Base-by-base conservation (phyloP, 2,888 invertebrate genomes). In the Alloplasta piceator region DNA sequence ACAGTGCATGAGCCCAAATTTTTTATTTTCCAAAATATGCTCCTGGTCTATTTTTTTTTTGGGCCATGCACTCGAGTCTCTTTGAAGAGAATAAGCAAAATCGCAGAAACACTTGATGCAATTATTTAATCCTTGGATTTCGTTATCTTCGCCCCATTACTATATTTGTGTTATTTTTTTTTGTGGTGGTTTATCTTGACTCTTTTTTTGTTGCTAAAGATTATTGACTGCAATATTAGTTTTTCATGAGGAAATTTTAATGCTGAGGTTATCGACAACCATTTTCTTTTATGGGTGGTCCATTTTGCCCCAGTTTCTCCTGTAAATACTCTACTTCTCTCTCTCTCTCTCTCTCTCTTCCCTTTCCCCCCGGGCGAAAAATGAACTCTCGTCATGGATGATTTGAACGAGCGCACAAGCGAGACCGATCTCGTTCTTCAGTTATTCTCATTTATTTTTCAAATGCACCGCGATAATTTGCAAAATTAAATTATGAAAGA, bases 381-480 rank as follows among this genome's bases (percentile, higher is more conserved):
- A 68, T 58, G 43, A 38, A 76, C 67, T 60, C 41, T 6, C 71
- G 76, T 68, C 82, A 76, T 71, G 81, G 79, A 87, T 82, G 89
- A 89, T 82, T 88, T 88, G 84, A 89, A 89, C 87, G 89, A 85
- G 86, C 84, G 89, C 87, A 89, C 85, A 87, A 82, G 87, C 88
- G 80, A 82, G 82, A 84, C 78, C 60, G 58, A 60, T 43, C 39
- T 66, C 46, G 48, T n/a, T n/a, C 12, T 12, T 39, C 36, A 10
- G 9, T 64, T 58, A 41, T 74, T 80, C 60, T 38, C 36, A 9
- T 67, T n/a, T n/a, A n/a, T n/a, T n/a, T n/a, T 46, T 9, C 7
- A 43, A 2, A 26, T 26, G 26, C 26, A 26, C 26, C 26, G 10
- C 16, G 12, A 64, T 10, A 39, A 76, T 76, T 60, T 46, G 6